Percentiles rank a stretch among this genome's conserved stretches.
phyloP scores from a whole-genome alignment of 2,113 vertebrate genomes.

The Poeciliopsis prolifica region DNA sequence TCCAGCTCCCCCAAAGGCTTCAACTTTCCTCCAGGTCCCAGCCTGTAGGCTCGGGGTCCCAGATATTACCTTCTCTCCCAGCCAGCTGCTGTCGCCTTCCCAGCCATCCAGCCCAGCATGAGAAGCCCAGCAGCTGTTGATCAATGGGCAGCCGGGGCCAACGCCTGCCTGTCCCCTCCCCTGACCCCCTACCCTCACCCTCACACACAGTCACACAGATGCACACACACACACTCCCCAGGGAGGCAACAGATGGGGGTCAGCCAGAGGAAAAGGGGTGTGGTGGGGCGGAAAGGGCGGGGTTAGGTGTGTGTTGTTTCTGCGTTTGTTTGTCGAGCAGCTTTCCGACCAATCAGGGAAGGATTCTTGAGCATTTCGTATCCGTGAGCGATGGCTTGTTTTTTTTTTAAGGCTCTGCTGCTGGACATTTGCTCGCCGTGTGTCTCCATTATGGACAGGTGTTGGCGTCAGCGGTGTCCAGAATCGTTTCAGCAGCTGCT shows the following conservation, averaged over 20 bases:
- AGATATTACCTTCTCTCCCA: constrained; percentile 51
- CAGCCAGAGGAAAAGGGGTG: constrained; percentile 70
- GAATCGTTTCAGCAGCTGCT: constrained; percentile 80
- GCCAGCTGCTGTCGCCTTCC: constrained; percentile 74
- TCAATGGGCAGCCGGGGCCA: constrained; percentile 77
- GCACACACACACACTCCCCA: constrained; percentile 60
- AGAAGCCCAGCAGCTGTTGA: constrained; percentile 83
- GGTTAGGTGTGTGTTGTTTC: constrained; percentile 62
- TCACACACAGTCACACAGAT: constrained; percentile 54
- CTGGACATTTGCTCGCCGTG: constrained; percentile 79
- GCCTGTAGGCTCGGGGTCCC: constrained; percentile 32
- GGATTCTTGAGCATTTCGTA: not conserved
- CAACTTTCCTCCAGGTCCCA: constrained; percentile 18
- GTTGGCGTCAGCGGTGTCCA: constrained; percentile 81
- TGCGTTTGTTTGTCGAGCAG: constrained; percentile 25
- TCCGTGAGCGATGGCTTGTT: constrained; percentile 22
- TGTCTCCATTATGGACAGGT: constrained; percentile 82
- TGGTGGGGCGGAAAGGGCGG: constrained; percentile 52
- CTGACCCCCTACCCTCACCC: constrained; percentile 70
- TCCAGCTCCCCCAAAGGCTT: not conserved
- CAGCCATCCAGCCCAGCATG: constrained; percentile 76
- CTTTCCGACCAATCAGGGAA: constrained; percentile 6
- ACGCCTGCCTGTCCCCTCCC: constrained; percentile 74
- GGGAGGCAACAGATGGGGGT: constrained; percentile 76
- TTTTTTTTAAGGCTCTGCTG: constrained; percentile 39